Evolutionary conservation across 2,113 vertebrate genomes (phyloP), one percentile per base, ranked within the genome.

Genomic region (Riparia riparia): DNA sequence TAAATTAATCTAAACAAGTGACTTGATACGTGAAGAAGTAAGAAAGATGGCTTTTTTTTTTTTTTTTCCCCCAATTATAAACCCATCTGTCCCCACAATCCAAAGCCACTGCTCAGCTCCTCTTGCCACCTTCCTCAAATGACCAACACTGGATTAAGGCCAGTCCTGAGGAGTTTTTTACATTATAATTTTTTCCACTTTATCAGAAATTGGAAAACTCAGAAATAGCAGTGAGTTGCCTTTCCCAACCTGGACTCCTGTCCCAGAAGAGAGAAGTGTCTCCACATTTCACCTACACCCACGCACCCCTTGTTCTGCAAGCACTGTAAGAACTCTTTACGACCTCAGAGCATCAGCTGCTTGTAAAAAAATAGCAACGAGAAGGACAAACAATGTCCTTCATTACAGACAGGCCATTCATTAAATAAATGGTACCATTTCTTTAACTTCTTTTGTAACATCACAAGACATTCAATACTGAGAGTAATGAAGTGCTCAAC

Each of bases 401-500:
- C 90, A 54, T 76, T 71, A 81, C 63, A 89, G 42, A 28, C 26
- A 54, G 57, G 42, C 41, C 28, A 84, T 53, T 89, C 6, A 21
- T 42, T 56, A 89, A 82, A 49, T 71, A 93, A 81, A 87, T 24
- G 10, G 9, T 34, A 71, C 24, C 4, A 85, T 42, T 86, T 42
- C 54, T 93, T 80, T n/a, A 71, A 70, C 44, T 56, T 88, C 42
- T 88, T 84, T 53, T 53, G 53, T 54, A 92, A 84, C 21, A 76
- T 37, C 42, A 65, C 49, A 73, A 81, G 56, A 29, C 29, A 86
- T 86, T 86, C 72, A 84, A 93, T 82, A 50, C 65, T 65, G 57
- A 42, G 21, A 72, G 41, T 47, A 95, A 86, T 42, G 57, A 90
- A 74, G 42, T 28, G 61, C 45, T 70, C 72, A 94, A 86, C 41